Conservation (phyloP, 2,888 invertebrate genomes). For the Xanthia togata region DNA sequence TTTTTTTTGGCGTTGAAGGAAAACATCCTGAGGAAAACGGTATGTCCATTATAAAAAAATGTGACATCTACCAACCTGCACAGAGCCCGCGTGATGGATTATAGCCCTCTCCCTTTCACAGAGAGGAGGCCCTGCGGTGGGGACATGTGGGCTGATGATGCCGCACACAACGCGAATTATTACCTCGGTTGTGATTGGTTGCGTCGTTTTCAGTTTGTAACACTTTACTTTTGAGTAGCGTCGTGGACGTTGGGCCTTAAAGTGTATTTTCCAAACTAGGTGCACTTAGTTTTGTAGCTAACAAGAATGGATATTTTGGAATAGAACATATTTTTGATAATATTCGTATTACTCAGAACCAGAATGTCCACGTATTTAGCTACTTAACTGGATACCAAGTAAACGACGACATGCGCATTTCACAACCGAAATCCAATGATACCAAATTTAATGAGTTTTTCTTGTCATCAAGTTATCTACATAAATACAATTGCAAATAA, state of each 20-base stretch:
- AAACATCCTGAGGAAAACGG: too few relatives aligned
- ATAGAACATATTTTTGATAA: background rate
- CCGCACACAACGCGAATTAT: background rate
- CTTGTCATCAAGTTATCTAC: constrained; percentile 34
- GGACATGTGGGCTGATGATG: too few relatives aligned
- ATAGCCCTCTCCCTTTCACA: too few relatives aligned
- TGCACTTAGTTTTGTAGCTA: background rate
- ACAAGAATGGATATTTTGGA: constrained; percentile 5
- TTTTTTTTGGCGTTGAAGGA: too few relatives aligned
- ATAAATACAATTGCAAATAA: constrained; percentile 32
- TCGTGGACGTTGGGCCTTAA: background rate
- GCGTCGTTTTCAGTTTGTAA: background rate
- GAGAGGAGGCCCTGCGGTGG: too few relatives aligned
- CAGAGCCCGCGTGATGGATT: too few relatives aligned
- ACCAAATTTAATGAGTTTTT: constrained; percentile 33
- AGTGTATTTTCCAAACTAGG: constrained; percentile 9
- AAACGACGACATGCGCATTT: constrained; percentile 42
- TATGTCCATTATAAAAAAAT: too few relatives aligned
- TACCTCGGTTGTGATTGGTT: background rate
- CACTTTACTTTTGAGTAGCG: background rate
- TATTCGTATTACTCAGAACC: background rate
- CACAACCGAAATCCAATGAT: constrained; percentile 49
- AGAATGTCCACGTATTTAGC: constrained; percentile 26
- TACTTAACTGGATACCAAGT: constrained; percentile 5
- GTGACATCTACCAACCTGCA: too few relatives aligned